Base-by-base conservation (phyloP, 2,797 vertebrate species). In the Pseudomugil gertrudae region DNA sequence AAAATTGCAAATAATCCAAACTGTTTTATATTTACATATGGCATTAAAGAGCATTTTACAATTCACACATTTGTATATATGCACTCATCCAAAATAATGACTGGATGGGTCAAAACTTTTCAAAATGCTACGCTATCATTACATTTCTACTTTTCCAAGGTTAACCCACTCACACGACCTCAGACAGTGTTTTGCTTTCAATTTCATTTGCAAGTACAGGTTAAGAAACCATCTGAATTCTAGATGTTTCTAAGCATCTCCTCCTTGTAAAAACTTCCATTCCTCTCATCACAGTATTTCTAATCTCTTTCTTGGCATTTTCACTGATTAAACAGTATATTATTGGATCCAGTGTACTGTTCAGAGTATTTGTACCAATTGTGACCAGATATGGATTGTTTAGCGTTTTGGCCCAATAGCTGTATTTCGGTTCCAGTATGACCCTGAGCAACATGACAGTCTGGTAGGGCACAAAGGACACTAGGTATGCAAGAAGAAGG, bases 251-350 rank as follows among this genome's bases (percentile, higher is more conserved):
- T 9, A 8, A 8, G 0, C 0, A 3, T 27, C 26, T 72, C 19
- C 4, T 57, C 4, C 14, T 64, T 9, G 21, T 43, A 1, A 84
- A 27, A 17, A 57, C 3, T 1, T 15, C 0, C 2, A 50, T 58
- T 14, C 53, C 56, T 27, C 24, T 66, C 17, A 35, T 50, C 9
- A 57, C 3, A 35, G 54, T 17, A 11, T 57, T 79, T 35, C 15
- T 60, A 9, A 90, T 78, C 66, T 91, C 85, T 3, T 1, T 70
- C 45, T 68, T 63, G 8, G 87, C 84, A 0, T 72, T 84, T 9
- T 84, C 70, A 40, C 58, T 90, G 24, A 87, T 74, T 29, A 89
- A 84, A 55, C 87, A 92, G 55, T 90, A 90, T 38, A 89, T 67
- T 29, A 92, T 79, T 7, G 88, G 88, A 74, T 92, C 86, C 54